Base-by-base conservation (phyloP, 2,113 vertebrate species). In the Columbina picui region DNA sequence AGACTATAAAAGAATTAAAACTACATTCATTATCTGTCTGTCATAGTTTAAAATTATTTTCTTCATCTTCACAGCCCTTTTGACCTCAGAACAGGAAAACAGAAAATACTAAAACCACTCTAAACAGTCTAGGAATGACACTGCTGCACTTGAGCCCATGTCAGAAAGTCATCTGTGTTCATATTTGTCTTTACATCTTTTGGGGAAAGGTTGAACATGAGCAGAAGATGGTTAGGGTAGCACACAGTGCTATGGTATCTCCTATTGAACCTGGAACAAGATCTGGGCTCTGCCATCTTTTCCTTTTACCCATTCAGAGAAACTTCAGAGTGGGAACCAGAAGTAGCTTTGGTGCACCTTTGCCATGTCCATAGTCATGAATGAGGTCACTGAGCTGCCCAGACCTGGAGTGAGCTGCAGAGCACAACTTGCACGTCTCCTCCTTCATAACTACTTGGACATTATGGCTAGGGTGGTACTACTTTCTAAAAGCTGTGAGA, bases 381-480 rank as follows among this genome's bases (percentile, higher is more conserved):
- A 39, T 10, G 13, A 59, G 9, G 16, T 34, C 14, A 18, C 16
- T 34, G 29, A 52, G 43, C 27, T 45, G 39, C 12, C 30, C 18
- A 56, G 39, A 55, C 6, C 14, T 63, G 32, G 7, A 2, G 4
- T 36, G 18, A 11, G 6, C 21, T 68, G n/a, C n/a, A 60, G 17
- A 74, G 14, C 21, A 36, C 14, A 23, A 7, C 8, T 36, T 2
- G 4, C 10, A 30, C 0, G 0, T 21, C 10, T 56, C 30, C 56
- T 56, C 18, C 12, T 56, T 63, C 25, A 7, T 55, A 25, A 29
- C 9, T 59, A 29, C 29, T 23, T 18, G 36, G 7, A 23, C 10
- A 16, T 8, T 25, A 21, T 38, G 17, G 1, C 10, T n/a, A 23
- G 8, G 7, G 7, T n/a, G 50, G 41, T 56, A 26, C 13, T 26